Conservation (phyloP, 2,888 invertebrate species). For the Dicycla oo region DNA sequence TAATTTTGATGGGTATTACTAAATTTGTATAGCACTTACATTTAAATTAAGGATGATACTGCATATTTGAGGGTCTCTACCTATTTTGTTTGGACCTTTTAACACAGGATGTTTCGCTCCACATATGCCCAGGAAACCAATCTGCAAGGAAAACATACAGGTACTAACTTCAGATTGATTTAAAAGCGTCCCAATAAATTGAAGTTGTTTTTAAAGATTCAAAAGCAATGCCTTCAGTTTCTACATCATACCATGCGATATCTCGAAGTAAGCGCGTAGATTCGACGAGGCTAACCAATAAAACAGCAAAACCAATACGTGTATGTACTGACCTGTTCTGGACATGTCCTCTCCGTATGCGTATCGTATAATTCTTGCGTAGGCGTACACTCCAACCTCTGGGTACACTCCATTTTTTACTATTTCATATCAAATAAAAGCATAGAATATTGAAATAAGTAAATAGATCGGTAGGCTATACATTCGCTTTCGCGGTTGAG, state of each 20-base stretch:
- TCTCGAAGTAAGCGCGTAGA: conserved; percentile 6
- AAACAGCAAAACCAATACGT: not conserved
- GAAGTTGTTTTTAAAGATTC: too few relatives aligned
- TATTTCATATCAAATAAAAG: conserved; percentile 44
- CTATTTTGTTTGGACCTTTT: conserved; percentile 85
- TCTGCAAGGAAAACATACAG: conserved; percentile 72
- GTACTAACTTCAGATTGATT: not conserved
- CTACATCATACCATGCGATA: not conserved
- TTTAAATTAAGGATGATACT: conserved; percentile 80
- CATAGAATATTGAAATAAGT: not conserved
- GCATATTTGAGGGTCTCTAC: conserved; percentile 84
- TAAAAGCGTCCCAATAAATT: not conserved
- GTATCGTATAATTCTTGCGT: conserved; percentile 75
- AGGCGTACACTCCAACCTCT: conserved; percentile 79
- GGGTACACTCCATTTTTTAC: conserved; percentile 83
- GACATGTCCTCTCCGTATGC: conserved; percentile 70
- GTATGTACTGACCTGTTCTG: conserved; percentile 79
- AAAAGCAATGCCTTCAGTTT: not conserved
- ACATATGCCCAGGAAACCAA: conserved; percentile 85
- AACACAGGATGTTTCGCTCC: conserved; percentile 81
- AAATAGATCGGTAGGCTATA: conserved; percentile 4
- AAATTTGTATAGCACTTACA: conserved; percentile 73
- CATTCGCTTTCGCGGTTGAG: conserved; percentile 57
- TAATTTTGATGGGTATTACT: too few relatives aligned
- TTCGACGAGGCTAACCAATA: not conserved